Evolutionary conservation across 2,113 vertebrate genomes (phyloP), one percentile per base, ranked within the genome.

Genomic region (Mus pahari): DNA sequence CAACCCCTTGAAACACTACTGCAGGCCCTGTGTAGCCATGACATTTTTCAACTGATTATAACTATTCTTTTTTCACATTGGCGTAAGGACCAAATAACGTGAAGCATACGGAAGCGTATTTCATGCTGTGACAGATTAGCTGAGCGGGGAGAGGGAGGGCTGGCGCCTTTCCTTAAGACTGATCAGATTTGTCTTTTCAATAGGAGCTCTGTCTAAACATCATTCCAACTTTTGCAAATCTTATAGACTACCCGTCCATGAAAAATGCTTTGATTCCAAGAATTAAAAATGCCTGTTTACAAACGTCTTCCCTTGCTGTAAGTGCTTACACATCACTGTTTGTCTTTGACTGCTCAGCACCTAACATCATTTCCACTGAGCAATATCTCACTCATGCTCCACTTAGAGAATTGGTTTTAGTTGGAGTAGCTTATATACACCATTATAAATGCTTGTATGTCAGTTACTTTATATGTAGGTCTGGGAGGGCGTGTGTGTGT

Each of bases 241-340:
- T 99, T 97, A 99, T 99, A 95, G 99, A 99, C 95, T 99, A 99
- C 94, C 99, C 99, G 17, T 99, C 99, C 94, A 99, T 99, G 99
- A 99, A 99, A 99, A 99, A 99, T 97, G 98, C 99, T 75, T 99
- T 99, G 97, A 99, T 99, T 98, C 99, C 99, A 97, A 99, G 99
- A 96, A 99, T 99, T 98, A 99, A 99, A 98, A 99, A 99, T 60
- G 99, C 99, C 70, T 99, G 99, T 98, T 98, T 99, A 45, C 99
- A 99, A 98, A 99, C 99, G 0, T 99, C 99, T 95, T 99, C 99
- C 75, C 99, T 99, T 91, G 99, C 99, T 95, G 99, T 99, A 98
- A 99, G 99, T 99, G 98, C 92, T 53, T 26, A 81, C 48, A 84
- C 26, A 77, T 92, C 62, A 96, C 86, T 95, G 2, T n/a, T 95